Evolutionary conservation across 2,113 vertebrate species (phyloP), one percentile per base, ranked within the genome.

Genomic region (Apeltes quadracus): DNA sequence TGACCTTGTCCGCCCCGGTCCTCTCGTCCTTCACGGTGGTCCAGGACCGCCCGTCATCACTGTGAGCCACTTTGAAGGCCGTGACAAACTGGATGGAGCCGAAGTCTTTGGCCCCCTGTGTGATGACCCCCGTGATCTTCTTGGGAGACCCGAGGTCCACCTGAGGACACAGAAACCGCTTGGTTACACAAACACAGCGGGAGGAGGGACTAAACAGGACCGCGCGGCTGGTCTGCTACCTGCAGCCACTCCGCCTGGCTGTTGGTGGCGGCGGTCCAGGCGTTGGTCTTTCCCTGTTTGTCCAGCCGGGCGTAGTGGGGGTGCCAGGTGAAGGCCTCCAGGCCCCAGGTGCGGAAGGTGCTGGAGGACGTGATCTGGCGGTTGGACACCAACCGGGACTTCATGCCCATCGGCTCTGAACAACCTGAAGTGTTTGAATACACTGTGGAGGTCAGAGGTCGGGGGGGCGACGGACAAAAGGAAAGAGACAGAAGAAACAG

Each of bases 21-120:
- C 81, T 92, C 4, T 72, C 77, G 0, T 99, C 95, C 74, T 86
- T 87, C 75, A 96, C 94, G 4, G 93, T 44, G 0, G 87, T 95
- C 97, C 97, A 99, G 72, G 79, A 69, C 0, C 4, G 22, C 11
- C 95, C 95, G 0, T 98, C 87, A 0, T 95, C 75, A 12, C 98
- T 97, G 86, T 96, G 86, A 36, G 97, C 94, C 72, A 99, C 92
- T 87, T 96, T 98, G 79, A 95, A 99, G 23, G 95, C 92, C 2
- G 94, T 94, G 69, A 99, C 93, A 0, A 97, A 99, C 41, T 99
- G 98, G 89, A 98, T 90, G 29, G 89, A 85, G 23, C 98, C 98
- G 2, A 99, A 98, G 90, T 98, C 97, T 32, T 97, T 97, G 66
- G 97, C 98, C 2, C 98, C 98, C 86, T 99, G 98, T 0, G 97